Percentiles rank a stretch among this genome's conserved stretches.
Conservation (phyloP, 2,797 vertebrate species). For the Limnodromus scolopaceus region DNA sequence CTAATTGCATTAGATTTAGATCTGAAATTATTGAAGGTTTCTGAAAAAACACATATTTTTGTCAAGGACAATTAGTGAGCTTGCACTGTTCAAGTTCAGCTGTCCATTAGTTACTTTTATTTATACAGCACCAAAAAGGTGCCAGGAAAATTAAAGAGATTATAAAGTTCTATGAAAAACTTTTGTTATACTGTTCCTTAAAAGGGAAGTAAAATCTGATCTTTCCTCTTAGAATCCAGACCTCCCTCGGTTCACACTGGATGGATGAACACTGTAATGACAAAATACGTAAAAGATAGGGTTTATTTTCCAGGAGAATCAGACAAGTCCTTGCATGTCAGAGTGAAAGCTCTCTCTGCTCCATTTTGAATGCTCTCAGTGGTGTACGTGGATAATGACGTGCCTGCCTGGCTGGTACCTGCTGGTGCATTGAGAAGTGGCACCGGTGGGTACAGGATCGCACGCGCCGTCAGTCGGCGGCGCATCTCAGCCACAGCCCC, state of each 20-base stretch:
- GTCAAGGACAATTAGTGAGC: neutral
- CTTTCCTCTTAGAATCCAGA: neutral
- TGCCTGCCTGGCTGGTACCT: neutral
- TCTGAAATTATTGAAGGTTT: conserved; percentile 23
- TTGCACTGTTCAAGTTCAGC: neutral
- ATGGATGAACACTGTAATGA: neutral
- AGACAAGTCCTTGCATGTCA: neutral
- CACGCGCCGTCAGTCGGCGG: fast-evolving
- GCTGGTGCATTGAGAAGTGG: fast-evolving
- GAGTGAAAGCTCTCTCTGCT: fast-evolving
- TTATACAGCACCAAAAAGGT: neutral
- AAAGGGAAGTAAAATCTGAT: neutral
- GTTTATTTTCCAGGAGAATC: neutral
- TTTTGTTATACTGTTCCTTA: neutral
- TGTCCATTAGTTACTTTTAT: neutral
- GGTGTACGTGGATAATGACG: fast-evolving
- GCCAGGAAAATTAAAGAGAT: neutral
- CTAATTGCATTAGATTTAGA: neutral
- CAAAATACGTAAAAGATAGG: neutral
- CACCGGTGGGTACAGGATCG: fast-evolving
- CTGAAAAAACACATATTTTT: neutral
- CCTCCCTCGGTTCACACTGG: neutral
- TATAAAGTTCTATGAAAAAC: neutral
- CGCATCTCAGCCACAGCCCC: fast-evolving
- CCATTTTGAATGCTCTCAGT: neutral